Evolutionary conservation across 2,113 vertebrate genomes (phyloP).

Genomic region (Crotalus viridis): DNA sequence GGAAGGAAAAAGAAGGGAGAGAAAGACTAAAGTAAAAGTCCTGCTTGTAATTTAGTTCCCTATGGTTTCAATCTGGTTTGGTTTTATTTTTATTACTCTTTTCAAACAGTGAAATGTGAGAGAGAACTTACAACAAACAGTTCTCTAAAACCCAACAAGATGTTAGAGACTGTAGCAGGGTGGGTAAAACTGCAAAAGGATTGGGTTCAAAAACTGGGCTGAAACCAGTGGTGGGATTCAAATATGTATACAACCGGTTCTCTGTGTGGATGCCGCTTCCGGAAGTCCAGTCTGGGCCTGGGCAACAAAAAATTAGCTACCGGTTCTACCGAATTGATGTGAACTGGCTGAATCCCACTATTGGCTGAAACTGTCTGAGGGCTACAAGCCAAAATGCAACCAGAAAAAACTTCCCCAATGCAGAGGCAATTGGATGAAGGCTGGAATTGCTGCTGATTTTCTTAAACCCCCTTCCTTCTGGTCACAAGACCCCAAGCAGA

Average conservation of each 20-base stretch:
- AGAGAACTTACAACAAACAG: background rate
- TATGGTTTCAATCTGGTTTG: background rate
- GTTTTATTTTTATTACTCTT: background rate
- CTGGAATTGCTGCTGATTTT: background rate
- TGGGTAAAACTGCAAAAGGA: background rate
- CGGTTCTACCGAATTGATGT: no score
- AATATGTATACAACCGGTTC: no score
- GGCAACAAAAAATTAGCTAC: no score
- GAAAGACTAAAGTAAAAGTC: background rate
- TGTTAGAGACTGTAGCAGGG: background rate
- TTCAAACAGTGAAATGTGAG: background rate
- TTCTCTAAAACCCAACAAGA: background rate
- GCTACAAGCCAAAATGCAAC: background rate
- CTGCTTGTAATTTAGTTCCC: background rate
- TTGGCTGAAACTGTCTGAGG: background rate
- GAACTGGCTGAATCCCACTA: no score
- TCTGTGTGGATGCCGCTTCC: no score
- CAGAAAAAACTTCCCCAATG: background rate
- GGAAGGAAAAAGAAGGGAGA: background rate
- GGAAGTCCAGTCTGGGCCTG: no score
- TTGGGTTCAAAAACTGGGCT: background rate
- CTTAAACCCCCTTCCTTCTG: background rate
- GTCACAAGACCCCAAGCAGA: background rate
- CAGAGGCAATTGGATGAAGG: background rate
- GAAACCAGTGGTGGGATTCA: background rate